Evolutionary conservation across 2,113 vertebrate genomes (phyloP).

Genomic region (Deroptyus accipitrinus): DNA sequence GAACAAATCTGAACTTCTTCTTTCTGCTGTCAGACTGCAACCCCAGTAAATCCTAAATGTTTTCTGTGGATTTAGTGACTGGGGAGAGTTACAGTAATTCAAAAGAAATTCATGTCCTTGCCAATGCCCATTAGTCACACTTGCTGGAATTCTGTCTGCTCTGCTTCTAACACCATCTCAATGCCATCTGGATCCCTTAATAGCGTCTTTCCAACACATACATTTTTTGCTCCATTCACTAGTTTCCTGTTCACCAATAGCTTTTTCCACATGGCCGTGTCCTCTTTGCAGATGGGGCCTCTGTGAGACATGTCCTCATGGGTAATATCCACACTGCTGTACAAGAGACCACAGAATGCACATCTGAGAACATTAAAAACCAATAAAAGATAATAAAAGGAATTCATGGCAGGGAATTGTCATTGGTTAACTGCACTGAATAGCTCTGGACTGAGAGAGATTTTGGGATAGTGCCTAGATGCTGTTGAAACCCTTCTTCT

Average conservation of each 20-base stretch:
- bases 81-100: conserved; percentile 53
- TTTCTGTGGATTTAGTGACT: conserved; percentile 60
- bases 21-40: conserved; percentile 42
- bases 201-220: not conserved
- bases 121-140: conserved; percentile 59
- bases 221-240: conserved; percentile 41
- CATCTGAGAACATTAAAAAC: not conserved
- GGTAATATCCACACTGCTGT: not conserved
- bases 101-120: conserved; percentile 57
- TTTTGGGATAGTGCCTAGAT: not conserved
- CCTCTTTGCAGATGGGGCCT: not conserved
- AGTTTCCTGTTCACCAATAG: not conserved
- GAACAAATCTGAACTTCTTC: conserved; percentile 65
- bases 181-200: conserved; percentile 44
- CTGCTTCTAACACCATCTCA: conserved; percentile 24
- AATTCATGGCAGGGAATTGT: not conserved
- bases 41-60: conserved; percentile 58
- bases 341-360: not conserved
- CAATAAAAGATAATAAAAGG: not conserved
- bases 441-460: not conserved
- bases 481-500: not conserved
- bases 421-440: not conserved
- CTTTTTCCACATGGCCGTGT: conserved; percentile 33
- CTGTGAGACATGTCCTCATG: not conserved
- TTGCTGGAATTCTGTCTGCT: conserved; percentile 50